These are phyloP conservation scores for Mustelus asterias DNA, from an alignment of 2,113 vertebrate species.

Conservation along the genomic window DNA sequence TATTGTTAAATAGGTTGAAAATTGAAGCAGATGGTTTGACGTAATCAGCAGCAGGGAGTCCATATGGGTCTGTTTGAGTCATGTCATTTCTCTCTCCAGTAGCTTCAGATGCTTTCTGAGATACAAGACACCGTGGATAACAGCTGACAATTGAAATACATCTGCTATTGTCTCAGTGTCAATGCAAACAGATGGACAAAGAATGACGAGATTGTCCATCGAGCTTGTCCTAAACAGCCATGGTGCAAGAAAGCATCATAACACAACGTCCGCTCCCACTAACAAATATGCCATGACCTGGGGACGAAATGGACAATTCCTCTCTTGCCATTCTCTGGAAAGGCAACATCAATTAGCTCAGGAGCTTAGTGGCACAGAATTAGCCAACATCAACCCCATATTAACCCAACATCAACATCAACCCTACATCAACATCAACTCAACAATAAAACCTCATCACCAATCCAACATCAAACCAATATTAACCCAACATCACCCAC, in stretches of 20 bases:
- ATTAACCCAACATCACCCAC: too few species aligned
- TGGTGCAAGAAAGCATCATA: background rate
- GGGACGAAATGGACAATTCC: background rate
- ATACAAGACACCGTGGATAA: background rate
- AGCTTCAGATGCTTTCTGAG: background rate
- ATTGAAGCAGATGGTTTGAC: slow-evolving; percentile 10
- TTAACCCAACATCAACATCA: too few species aligned
- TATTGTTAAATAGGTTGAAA: slow-evolving; percentile 18
- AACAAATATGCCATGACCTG: background rate
- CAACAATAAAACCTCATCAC: too few species aligned
- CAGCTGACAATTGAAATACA: background rate
- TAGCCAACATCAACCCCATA: too few species aligned
- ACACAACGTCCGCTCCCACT: background rate
- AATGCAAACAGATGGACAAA: background rate
- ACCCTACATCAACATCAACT: too few species aligned
- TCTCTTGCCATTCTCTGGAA: background rate
- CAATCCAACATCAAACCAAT: too few species aligned
- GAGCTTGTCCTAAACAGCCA: background rate
- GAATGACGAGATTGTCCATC: background rate
- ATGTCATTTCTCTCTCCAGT: background rate
- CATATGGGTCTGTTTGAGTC: slow-evolving; percentile 3
- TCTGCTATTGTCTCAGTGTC: background rate
- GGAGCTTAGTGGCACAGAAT: background rate
- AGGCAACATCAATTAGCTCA: background rate
- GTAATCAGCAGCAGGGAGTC: slow-evolving; percentile 33